Evolutionary conservation across 2,797 vertebrate species (phyloP).

Genomic region (Takifugu ocellatus): DNA sequence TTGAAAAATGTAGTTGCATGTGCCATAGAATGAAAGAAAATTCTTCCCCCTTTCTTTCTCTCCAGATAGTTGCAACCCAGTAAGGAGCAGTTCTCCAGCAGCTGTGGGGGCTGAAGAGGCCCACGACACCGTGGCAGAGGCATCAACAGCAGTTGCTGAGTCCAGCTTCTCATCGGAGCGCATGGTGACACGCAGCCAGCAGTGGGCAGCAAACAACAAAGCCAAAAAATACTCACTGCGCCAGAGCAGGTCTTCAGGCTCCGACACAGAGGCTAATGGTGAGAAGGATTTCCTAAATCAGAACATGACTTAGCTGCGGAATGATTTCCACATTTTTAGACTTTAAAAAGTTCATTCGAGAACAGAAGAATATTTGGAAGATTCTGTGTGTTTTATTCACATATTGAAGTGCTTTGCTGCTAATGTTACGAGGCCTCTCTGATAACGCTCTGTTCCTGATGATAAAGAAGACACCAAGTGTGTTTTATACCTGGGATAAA

Average conservation of each 20-base stretch:
- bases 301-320: not conserved
- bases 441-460: constrained; percentile 40
- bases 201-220: constrained; percentile 79
- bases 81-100: constrained; percentile 71
- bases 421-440: constrained; percentile 12
- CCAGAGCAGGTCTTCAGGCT: constrained; percentile 91
- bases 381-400: constrained; percentile 9
- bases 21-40: too few relatives aligned
- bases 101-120: constrained; percentile 80
- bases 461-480: constrained; percentile 21
- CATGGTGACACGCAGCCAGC: constrained; percentile 93
- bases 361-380: not conserved
- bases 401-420: not conserved
- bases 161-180: constrained; percentile 83
- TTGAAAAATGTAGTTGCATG: too few relatives aligned
- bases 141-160: constrained; percentile 33
- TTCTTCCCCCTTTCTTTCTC: not conserved
- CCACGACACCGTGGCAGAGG: constrained; percentile 41
- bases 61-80: constrained; percentile 74
- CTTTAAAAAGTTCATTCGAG: constrained; percentile 2
- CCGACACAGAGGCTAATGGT: constrained; percentile 84
- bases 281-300: constrained; percentile 37
- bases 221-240: constrained; percentile 92
- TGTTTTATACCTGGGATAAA: constrained; percentile 7
- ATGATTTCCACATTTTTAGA: not conserved